These are phyloP conservation scores for Toxotes jaculatrix DNA, from an alignment of 2,113 vertebrate genomes.

Conservation along the genomic window DNA sequence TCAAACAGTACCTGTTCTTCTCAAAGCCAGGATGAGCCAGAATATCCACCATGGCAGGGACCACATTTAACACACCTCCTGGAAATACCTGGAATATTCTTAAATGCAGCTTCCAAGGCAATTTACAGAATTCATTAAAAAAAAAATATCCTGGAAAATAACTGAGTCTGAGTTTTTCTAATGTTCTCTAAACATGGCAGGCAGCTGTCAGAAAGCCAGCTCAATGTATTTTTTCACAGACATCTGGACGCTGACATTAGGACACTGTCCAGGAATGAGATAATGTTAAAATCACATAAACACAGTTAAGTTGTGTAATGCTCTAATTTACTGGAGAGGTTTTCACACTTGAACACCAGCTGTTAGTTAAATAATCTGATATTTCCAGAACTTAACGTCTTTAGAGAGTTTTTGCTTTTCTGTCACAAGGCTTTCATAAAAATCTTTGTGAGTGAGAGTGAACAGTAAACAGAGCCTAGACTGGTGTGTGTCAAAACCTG, in stretches of 20 bases:
- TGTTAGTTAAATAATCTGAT: too few species aligned
- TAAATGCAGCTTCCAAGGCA: too few species aligned
- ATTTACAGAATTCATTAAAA: background rate
- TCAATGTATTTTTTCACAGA: background rate
- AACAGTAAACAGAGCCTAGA: background rate
- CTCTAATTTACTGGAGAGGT: too few species aligned
- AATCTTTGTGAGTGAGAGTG: too few species aligned
- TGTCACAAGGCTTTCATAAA: background rate
- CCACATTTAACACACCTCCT: too few species aligned
- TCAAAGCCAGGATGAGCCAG: background rate
- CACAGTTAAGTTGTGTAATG: too few species aligned
- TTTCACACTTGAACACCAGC: too few species aligned
- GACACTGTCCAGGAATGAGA: background rate
- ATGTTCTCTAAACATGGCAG: background rate
- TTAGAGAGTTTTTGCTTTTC: too few species aligned
- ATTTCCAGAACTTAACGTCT: too few species aligned
- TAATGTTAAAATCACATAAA: background rate
- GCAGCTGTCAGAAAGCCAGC: background rate
- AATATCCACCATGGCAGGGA: background rate
- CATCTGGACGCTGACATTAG: background rate
- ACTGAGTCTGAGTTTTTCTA: too few species aligned
- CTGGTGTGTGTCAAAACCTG: background rate
- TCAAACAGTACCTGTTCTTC: background rate
- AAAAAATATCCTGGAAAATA: background rate
- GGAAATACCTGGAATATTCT: too few species aligned